Evolutionary conservation across 2,888 invertebrate species (phyloP).

Genomic region (Drosophila atripex): DNA sequence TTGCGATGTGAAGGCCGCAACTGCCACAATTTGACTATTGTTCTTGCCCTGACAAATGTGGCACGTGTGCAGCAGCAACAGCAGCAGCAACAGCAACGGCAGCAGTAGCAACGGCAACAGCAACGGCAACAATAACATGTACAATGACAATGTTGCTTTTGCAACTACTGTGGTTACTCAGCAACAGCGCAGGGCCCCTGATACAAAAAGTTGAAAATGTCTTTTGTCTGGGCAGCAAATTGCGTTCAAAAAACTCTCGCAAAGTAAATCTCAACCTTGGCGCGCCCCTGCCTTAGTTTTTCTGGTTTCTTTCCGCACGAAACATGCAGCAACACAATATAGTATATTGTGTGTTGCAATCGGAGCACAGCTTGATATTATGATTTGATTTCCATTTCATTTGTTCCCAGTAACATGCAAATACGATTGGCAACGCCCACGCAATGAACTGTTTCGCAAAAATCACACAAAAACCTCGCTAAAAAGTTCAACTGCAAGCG

Average conservation of each 20-base stretch:
- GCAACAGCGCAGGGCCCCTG: conserved; percentile 21
- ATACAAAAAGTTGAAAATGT: conserved; percentile 32
- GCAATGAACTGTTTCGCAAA: conserved; percentile 31
- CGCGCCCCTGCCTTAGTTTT: conserved; percentile 56
- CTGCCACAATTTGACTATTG: conserved; percentile 25
- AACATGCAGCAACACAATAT: conserved; percentile 36
- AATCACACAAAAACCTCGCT: not conserved
- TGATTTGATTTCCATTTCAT: conserved; percentile 61
- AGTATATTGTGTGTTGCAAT: conserved; percentile 38
- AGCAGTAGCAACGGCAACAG: conserved; percentile 17
- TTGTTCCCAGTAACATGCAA: conserved; percentile 63
- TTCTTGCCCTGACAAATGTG: conserved; percentile 50
- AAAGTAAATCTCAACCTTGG: conserved; percentile 59
- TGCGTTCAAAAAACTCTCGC: conserved; percentile 32
- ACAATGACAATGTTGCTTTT: conserved; percentile 33
- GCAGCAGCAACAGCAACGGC: conserved; percentile 30
- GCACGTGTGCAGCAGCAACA: conserved; percentile 62
- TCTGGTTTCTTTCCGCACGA: conserved; percentile 62
- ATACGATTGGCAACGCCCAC: conserved; percentile 72
- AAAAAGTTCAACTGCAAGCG: not conserved
- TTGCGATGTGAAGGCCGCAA: conserved; percentile 47
- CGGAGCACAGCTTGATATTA: conserved; percentile 50
- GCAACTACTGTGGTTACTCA: conserved; percentile 46
- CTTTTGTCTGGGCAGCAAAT: conserved; percentile 61
- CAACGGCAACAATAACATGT: conserved; percentile 10